Conservation (phyloP, 2,888 invertebrate genomes). For the Elgonia sp. region DNA sequence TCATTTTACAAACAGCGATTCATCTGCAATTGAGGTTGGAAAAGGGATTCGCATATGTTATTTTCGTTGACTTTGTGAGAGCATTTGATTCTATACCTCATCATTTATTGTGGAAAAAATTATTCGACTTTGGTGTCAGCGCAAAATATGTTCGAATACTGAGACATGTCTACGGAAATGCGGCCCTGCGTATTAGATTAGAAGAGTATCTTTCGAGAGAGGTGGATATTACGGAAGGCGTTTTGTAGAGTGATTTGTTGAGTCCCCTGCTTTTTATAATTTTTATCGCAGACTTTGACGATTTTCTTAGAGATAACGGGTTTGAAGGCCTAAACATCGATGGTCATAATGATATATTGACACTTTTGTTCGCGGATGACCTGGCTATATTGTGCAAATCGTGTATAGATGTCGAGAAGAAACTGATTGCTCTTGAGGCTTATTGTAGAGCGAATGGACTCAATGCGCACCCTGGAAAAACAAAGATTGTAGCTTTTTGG, state of each 20-base stretch:
- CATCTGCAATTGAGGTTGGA: not conserved
- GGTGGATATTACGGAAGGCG: constrained; percentile 4
- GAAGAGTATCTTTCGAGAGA: not conserved
- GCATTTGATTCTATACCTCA: constrained; percentile 5
- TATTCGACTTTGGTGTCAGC: not conserved
- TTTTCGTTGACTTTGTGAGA: constrained; percentile 7
- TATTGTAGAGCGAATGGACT: not conserved
- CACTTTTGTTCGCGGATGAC: not conserved
- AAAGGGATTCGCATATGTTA: not conserved
- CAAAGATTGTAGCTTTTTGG: not conserved
- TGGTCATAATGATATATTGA: not conserved
- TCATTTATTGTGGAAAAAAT: constrained; percentile 5
- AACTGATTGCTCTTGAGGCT: not conserved
- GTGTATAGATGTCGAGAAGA: not conserved
- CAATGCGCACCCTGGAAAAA: not conserved
- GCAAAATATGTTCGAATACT: not conserved
- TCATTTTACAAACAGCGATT: not conserved
- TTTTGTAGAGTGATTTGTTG: constrained; percentile 25
- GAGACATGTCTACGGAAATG: not conserved
- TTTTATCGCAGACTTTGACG: not conserved
- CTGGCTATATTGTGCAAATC: not conserved
- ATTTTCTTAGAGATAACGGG: not conserved
- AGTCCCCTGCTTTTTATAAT: constrained; percentile 17
- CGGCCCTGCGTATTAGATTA: not conserved
- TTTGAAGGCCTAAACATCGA: constrained; percentile 10